phyloP scores from a whole-genome alignment of 2,888 invertebrate species.

The Mamestra brassicae region DNA sequence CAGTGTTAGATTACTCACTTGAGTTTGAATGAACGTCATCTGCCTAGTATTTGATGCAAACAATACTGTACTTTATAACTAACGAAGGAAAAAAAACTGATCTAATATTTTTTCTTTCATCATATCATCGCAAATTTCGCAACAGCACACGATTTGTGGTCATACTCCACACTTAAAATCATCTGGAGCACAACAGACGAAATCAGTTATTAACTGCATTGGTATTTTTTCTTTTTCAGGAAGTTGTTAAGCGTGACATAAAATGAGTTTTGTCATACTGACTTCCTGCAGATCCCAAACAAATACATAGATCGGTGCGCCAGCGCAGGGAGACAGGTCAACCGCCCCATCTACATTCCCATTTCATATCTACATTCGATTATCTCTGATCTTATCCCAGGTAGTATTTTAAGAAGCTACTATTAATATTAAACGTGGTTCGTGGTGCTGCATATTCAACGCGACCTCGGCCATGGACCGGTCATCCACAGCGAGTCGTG shows the following conservation, averaged over 20 bases:
- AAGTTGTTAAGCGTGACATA: not conserved
- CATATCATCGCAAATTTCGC: not conserved
- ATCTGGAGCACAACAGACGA: not conserved
- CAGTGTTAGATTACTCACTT: not conserved
- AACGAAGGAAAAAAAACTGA: not conserved
- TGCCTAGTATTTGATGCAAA: not conserved
- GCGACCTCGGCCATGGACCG: conserved; percentile 85
- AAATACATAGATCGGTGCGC: conserved; percentile 30
- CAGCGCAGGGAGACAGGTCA: conserved; percentile 77
- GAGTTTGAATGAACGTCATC: not conserved
- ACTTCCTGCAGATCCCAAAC: conserved; percentile 34
- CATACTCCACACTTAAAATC: not conserved
- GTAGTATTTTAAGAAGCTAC: conserved; percentile 82
- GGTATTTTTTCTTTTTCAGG: not conserved
- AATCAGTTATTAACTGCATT: not conserved
- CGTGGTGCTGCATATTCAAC: conserved; percentile 84
- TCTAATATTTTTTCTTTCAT: not conserved
- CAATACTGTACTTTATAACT: not conserved
- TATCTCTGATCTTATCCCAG: conserved; percentile 80
- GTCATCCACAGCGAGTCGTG: conserved; percentile 76
- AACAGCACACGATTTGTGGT: not conserved
- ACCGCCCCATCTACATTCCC: conserved; percentile 73
- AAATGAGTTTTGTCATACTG: not conserved
- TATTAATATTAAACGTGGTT: conserved; percentile 84
- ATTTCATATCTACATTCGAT: conserved; percentile 79